These are phyloP conservation scores for Molanna angustata DNA, from an alignment of 2,888 invertebrate genomes.

Conservation along the genomic window DNA sequence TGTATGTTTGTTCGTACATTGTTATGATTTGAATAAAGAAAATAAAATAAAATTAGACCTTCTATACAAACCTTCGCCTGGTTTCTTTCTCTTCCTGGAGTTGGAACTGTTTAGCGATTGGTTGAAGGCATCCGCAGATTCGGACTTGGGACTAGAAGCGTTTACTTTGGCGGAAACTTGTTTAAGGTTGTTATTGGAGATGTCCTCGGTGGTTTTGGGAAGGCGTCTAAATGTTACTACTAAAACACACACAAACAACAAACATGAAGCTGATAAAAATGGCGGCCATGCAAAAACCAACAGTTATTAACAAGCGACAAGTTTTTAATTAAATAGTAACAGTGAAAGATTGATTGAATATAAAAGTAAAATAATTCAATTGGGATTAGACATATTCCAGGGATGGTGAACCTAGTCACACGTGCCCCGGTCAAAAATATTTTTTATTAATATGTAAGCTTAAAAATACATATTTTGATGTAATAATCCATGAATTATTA, in stretches of 20 bases:
- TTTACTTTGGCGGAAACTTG: constrained; percentile 35
- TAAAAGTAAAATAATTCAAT: no score
- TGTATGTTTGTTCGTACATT: no score
- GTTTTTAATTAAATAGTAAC: background rate
- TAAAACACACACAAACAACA: constrained; percentile 45
- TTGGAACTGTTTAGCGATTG: constrained; percentile 34
- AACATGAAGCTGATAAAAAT: constrained; percentile 25
- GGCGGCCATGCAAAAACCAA: constrained; percentile 44
- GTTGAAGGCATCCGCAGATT: constrained; percentile 38
- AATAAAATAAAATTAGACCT: no score
- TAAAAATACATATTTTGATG: no score
- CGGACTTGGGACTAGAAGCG: constrained; percentile 38
- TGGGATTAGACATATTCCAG: no score
- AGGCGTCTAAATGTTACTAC: constrained; percentile 86
- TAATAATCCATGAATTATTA: no score
- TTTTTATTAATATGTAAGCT: no score
- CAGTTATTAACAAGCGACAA: background rate
- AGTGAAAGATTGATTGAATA: background rate
- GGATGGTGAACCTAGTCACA: no score
- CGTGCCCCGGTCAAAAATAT: no score
- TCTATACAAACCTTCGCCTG: constrained; percentile 56
- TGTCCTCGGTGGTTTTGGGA: constrained; percentile 40
- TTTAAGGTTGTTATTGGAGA: constrained; percentile 21
- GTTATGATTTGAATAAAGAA: no score
- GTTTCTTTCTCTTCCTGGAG: constrained; percentile 73